A percentile compares a stretch with the other conserved stretches of the same genome.
Conservation (phyloP, 2,888 invertebrate genomes). For the Acleris holmiana region DNA sequence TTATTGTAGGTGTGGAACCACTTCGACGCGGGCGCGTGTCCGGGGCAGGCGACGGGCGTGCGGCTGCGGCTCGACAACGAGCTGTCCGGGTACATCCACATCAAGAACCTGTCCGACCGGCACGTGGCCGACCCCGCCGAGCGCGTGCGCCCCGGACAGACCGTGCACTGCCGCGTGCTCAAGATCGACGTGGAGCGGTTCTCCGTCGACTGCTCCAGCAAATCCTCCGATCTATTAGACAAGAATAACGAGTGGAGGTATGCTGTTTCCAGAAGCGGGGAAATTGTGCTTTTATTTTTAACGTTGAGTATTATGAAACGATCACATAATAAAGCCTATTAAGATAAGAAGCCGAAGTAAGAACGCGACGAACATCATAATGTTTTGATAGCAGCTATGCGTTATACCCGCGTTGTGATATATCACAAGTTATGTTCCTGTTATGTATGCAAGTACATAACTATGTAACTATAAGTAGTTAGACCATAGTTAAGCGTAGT, state of each 20-base stretch:
- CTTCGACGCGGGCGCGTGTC: constrained; percentile 97
- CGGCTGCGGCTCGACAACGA: constrained; percentile 96
- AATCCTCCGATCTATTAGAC: constrained; percentile 95
- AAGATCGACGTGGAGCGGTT: constrained; percentile 98
- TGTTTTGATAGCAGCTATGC: too few relatives aligned
- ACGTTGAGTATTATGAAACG: too few relatives aligned
- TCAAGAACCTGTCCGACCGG: constrained; percentile 96
- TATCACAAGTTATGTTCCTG: too few relatives aligned
- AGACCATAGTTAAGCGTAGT: too few relatives aligned
- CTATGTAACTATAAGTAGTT: too few relatives aligned
- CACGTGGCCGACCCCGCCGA: constrained; percentile 97
- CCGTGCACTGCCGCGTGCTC: constrained; percentile 94
- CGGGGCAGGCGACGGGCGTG: constrained; percentile 97
- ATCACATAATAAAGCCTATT: too few relatives aligned
- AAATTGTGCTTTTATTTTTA: too few relatives aligned
- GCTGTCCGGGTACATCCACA: constrained; percentile 95
- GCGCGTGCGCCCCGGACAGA: constrained; percentile 92
- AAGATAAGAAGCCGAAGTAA: too few relatives aligned
- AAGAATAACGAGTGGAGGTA: constrained; percentile 95
- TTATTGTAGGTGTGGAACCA: constrained; percentile 94
- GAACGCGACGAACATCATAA: too few relatives aligned
- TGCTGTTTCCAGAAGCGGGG: neutral
- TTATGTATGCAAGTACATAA: too few relatives aligned
- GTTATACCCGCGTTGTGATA: too few relatives aligned
- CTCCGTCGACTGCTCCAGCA: constrained; percentile 96